Evolutionary conservation across 2,797 vertebrate species (phyloP).

Genomic region (Hydrocynus forskahlii): DNA sequence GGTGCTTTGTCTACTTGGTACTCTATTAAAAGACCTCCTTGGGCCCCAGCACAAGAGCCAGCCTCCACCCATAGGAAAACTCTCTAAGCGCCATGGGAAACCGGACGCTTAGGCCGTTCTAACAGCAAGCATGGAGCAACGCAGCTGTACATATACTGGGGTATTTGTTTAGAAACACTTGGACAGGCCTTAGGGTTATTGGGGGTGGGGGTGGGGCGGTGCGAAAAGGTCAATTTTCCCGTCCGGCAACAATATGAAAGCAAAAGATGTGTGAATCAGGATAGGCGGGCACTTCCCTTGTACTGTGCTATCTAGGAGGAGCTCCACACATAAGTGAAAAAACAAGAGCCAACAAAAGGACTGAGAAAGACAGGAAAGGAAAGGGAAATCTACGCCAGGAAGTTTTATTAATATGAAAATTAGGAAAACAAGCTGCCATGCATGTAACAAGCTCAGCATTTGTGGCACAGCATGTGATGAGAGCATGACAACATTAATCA

Average conservation of each 20-base stretch:
- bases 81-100: constrained; percentile 18
- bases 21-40: constrained; percentile 8
- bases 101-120: constrained; percentile 2
- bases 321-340: neutral
- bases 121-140: constrained; percentile 17
- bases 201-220: constrained; percentile 12
- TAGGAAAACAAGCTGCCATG: neutral
- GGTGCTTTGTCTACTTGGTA: neutral
- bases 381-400: constrained; percentile 1
- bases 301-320: constrained; percentile 1
- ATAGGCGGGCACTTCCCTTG: constrained; percentile 75
- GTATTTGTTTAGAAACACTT: constrained; percentile 43
- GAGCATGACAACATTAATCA: neutral
- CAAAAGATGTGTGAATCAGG: constrained; percentile 61
- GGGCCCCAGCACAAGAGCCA: neutral
- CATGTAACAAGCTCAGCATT: neutral
- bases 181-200: constrained; percentile 1
- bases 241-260: constrained; percentile 63
- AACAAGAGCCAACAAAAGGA: neutral
- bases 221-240: constrained; percentile 55
- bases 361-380: constrained; percentile 18
- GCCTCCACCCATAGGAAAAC: neutral
- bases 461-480: neutral
- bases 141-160: constrained; percentile 23
- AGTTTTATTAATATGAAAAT: constrained; percentile 29